A percentile compares a stretch with the other conserved stretches of the same genome.
Conservation (phyloP, 2,888 invertebrate species). For the Lasioglossum villosulum region DNA sequence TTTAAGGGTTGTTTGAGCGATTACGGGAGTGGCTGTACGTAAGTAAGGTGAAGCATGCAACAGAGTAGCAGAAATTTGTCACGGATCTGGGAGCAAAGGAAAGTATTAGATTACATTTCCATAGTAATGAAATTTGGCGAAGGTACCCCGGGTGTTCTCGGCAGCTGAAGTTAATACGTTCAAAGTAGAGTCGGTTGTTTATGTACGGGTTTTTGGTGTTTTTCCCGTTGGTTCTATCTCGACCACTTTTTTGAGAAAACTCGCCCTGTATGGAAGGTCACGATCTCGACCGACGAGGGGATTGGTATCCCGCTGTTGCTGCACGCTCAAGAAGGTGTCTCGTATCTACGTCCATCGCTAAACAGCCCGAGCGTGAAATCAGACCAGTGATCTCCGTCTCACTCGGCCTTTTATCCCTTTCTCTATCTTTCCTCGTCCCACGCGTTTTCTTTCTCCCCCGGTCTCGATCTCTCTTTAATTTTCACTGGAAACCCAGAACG, state of each 20-base stretch:
- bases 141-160: not conserved
- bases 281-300: slow-evolving; percentile 70
- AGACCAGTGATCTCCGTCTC: slow-evolving; percentile 76
- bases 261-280: slow-evolving; percentile 71
- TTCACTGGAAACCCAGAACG: slow-evolving; percentile 69
- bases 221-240: slow-evolving; percentile 55
- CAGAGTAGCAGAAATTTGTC: not conserved
- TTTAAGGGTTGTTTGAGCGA: not conserved
- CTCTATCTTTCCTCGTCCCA: slow-evolving; percentile 45
- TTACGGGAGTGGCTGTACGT: not conserved
- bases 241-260: slow-evolving; percentile 69
- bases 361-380: slow-evolving; percentile 83
- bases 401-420: slow-evolving; percentile 38
- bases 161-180: slow-evolving; percentile 10
- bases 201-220: slow-evolving; percentile 38
- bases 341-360: slow-evolving; percentile 82
- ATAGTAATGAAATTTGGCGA: slow-evolving; percentile 12
- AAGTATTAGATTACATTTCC: not conserved
- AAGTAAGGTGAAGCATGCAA: not conserved
- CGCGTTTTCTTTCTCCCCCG: slow-evolving; percentile 23
- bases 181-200: slow-evolving; percentile 27
- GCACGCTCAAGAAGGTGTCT: slow-evolving; percentile 78
- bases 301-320: slow-evolving; percentile 75
- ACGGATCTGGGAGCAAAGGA: not conserved
- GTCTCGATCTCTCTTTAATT: slow-evolving; percentile 63